These are phyloP conservation scores for Scylla paramamosain DNA, from an alignment of 1,140 invertebrate species.

Conservation along the genomic window DNA sequence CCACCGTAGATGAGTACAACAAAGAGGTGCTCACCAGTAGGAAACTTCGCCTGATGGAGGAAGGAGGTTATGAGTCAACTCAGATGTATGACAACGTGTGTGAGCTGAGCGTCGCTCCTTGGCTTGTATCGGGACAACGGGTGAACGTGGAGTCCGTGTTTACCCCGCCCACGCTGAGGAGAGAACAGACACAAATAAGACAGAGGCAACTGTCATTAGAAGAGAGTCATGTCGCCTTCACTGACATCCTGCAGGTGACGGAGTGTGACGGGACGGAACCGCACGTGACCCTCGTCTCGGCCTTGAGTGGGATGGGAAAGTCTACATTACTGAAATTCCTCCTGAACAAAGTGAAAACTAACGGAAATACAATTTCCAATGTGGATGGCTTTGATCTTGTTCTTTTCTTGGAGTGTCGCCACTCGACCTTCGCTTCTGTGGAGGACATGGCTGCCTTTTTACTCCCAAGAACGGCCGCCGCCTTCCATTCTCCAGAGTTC, in stretches of 20 bases:
- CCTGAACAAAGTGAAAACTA: not conserved
- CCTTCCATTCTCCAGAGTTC: constrained; percentile 50
- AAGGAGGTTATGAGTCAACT: constrained; percentile 18
- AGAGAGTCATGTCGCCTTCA: constrained; percentile 49
- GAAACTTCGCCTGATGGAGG: constrained; percentile 49
- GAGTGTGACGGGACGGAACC: constrained; percentile 60
- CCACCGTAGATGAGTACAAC: constrained; percentile 61
- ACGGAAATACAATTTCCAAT: not conserved
- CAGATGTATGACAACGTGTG: constrained; percentile 29
- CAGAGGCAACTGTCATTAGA: constrained; percentile 57
- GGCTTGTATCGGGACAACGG: constrained; percentile 43
- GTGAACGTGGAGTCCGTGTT: constrained; percentile 46
- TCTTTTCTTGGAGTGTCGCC: constrained; percentile 55
- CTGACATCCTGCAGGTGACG: constrained; percentile 38
- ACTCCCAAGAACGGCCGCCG: constrained; percentile 57
- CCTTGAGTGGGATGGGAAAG: constrained; percentile 67
- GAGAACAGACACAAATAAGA: constrained; percentile 57
- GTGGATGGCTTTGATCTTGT: constrained; percentile 55
- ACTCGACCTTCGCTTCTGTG: constrained; percentile 43
- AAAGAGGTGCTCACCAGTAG: constrained; percentile 39
- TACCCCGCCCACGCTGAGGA: constrained; percentile 42
- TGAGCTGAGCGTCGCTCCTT: constrained; percentile 49
- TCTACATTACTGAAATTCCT: constrained; percentile 53
- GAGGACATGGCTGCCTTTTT: constrained; percentile 37
- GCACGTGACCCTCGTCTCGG: constrained; percentile 50